phyloP scores from a whole-genome alignment of 2,797 vertebrate genomes.

The Cuniculus paca region DNA sequence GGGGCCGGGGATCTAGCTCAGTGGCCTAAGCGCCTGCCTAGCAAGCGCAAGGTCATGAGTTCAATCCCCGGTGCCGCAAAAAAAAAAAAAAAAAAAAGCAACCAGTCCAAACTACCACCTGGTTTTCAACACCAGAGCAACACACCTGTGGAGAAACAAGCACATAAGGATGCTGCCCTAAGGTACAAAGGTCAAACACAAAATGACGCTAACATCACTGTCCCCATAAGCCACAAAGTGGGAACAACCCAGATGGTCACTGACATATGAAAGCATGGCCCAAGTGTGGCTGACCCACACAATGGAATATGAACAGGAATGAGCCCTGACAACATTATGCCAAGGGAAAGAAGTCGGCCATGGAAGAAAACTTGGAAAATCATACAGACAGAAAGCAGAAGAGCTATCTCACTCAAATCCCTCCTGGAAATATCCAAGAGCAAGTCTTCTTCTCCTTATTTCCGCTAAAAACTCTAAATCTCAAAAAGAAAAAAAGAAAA shows the following conservation, averaged over 20 bases:
- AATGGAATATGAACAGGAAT: neutral
- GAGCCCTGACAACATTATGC: neutral
- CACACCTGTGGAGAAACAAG: neutral
- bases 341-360: neutral
- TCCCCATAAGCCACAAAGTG: neutral
- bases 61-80: too few species aligned
- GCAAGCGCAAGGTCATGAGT: too few species aligned
- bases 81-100: too few species aligned
- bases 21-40: too few species aligned
- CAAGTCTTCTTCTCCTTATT: neutral
- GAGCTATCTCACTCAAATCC: neutral
- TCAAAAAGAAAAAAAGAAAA: neutral
- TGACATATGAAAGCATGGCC: fast-evolving
- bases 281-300: too few species aligned
- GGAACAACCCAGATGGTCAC: neutral
- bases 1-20: too few species aligned
- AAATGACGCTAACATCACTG: fast-evolving
- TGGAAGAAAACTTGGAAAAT: neutral
- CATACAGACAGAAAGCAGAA: neutral
- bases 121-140: neutral
- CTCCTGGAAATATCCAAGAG: neutral
- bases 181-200: neutral
- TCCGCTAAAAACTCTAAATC: neutral
- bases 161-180: neutral
- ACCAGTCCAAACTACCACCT: neutral